Base-by-base conservation (phyloP, 2,888 invertebrate species). In the Drosophila mimetica region DNA sequence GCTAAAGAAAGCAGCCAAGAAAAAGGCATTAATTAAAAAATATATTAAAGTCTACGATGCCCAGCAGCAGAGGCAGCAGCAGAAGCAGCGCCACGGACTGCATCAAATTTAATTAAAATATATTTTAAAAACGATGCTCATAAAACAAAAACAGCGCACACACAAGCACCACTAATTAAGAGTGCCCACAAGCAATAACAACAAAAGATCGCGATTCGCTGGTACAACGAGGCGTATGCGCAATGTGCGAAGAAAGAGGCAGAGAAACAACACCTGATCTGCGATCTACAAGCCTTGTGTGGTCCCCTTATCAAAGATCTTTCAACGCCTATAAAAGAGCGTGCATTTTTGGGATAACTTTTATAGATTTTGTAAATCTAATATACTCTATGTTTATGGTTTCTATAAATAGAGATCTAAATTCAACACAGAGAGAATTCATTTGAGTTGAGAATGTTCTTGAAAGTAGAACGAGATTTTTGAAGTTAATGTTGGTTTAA, bases 11-110 rank as follows among this genome's bases (percentile, higher is more conserved):
- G 69, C 63, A 47, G 69, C 75, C 69, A 71, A 81, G 72, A 71
- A 82, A 79, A 75, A 83, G 67, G 69, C 83, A 86, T 79, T 86
- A 86, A 86, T 82, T 82, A 82, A 82, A 82, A 79, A 78, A 81
- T 74, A 80, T 83, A 80, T 73, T 71, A 54, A 77, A 71, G 65
- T 67, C 72, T 36, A 48, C 69, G 66, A 47, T 64, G 71, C 14
- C 58, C 22, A 54, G 44, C 34, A 54, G 37, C 36, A 22, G 20
- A 22, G 18, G 22, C 32, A 36, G 20, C 13, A 34, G n/a, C 28
- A 36, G 18, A 28, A 18, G 34, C 13, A 14, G 28, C 44, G 34
- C 20, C 39, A 22, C 37, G 16, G 44, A 58, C 69, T 67, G 67
- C 50, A 58, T 58, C 69, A 67, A 69, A 67, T 58, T 67, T 67